Conservation (phyloP, 2,113 vertebrate species). For the Echinops telfairi region DNA sequence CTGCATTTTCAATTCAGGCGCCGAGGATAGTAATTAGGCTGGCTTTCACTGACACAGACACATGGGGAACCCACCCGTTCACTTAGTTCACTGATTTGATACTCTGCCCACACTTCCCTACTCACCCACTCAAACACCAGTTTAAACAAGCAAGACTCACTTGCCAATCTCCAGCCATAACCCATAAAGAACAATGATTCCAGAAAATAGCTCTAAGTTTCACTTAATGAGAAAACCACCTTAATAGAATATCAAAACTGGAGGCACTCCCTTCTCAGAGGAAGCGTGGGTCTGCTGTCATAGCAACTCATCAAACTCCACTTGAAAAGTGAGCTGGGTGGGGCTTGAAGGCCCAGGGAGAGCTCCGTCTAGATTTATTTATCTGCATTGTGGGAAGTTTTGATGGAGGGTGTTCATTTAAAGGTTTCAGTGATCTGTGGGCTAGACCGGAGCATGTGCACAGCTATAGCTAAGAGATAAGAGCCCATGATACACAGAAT, state of each 20-base stretch:
- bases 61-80: constrained; percentile 13
- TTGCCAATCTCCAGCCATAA: constrained; percentile 52
- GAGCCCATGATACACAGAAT: too few species aligned
- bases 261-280: background rate
- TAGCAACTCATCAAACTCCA: constrained; percentile 52
- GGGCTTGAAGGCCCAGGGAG: background rate
- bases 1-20: constrained; percentile 25
- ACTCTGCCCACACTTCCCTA: background rate
- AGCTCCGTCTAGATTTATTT: background rate
- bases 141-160: constrained; percentile 45
- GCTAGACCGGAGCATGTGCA: too few species aligned
- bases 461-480: too few species aligned
- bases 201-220: background rate
- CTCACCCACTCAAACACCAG: constrained; percentile 58
- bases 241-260: constrained; percentile 11
- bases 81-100: background rate
- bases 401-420: background rate
- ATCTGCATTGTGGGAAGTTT: background rate
- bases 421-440: background rate
- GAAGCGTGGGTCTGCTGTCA: constrained; percentile 80
- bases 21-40: background rate
- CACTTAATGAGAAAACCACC: background rate
- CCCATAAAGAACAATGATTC: constrained; percentile 39
- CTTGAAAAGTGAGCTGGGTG: constrained; percentile 38
- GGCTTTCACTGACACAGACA: constrained; percentile 41